Base-by-base conservation (phyloP, 2,888 invertebrate genomes). In the Rhaphigaster nebulosa region DNA sequence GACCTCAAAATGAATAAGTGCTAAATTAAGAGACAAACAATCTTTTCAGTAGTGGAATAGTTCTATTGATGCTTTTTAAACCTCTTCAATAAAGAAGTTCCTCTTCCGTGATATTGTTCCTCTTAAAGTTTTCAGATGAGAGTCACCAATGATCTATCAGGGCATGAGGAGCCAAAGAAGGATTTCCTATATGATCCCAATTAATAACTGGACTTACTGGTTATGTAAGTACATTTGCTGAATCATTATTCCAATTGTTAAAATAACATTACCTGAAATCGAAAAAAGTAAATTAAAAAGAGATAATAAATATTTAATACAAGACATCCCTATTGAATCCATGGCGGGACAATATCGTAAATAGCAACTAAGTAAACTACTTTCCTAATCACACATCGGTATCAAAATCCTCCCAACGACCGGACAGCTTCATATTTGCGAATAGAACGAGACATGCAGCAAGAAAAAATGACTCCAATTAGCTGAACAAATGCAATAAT, bases 81-180 rank as follows among this genome's bases (percentile, higher is more conserved):
- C n/a, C n/a, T n/a, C n/a, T n/a, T n/a, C n/a, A n/a, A n/a, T n/a
- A n/a, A n/a, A n/a, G n/a, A n/a, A n/a, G n/a, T n/a, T n/a, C n/a
- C n/a, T n/a, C n/a, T n/a, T n/a, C 98, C 98, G 98, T 98, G 93
- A 98, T 98, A 93, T 97, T 97, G 91, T 96, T 96, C 65, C 97
- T 95, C 91, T 96, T 97, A 93, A 98, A 98, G 91, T 96, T 92
- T 41, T 92, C 92, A 18, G 92, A 92, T 8, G 90, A 91, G 52
- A 91, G 84, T 38, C 91, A 91, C 38, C 92, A 38, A 23, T 92
- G 91, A 50, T 91, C 92, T 87, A 92, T 90, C 1, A 92, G 92
- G 18, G 92, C 92, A 45, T 91, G 91, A 29, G 92, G 91, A 12
- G 91, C 91, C 87, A 91, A 87, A 29, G 91, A 91, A 18, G 91